Percentiles rank a stretch among this genome's conserved stretches.
phyloP scores from a whole-genome alignment of 2,113 vertebrate species.

The Theropithecus gelada region DNA sequence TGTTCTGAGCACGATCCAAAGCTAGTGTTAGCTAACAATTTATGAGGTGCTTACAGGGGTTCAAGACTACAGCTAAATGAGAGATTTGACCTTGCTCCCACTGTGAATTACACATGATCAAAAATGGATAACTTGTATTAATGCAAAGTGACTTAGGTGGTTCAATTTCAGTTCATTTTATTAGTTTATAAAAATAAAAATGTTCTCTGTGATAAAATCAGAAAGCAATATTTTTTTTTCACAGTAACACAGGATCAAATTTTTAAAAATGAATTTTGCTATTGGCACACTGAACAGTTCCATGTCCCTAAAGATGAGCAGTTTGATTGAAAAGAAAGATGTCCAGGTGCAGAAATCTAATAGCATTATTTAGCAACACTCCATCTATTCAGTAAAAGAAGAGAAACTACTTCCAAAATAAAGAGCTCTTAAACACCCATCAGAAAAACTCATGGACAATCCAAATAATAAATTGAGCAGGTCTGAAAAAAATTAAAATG shows the following conservation, averaged over 20 bases:
- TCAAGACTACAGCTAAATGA: not conserved
- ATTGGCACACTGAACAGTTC: constrained; percentile 19
- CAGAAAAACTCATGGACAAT: not conserved
- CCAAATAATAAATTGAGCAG: not conserved
- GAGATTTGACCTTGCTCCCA: not conserved
- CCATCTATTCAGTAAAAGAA: not conserved
- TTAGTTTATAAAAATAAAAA: constrained; percentile 61
- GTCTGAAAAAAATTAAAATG: not conserved
- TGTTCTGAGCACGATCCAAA: not conserved
- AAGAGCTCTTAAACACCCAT: not conserved
- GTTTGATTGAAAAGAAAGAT: constrained; percentile 39
- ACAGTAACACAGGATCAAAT: not conserved
- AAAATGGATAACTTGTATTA: constrained; percentile 29
- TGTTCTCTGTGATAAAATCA: constrained; percentile 32
- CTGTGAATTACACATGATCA: constrained; percentile 1
- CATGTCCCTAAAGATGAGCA: not conserved
- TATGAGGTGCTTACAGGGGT: constrained; percentile 3
- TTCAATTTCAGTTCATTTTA: constrained; percentile 56
- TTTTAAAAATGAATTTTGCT: constrained; percentile 51
- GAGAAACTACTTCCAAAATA: constrained; percentile 10
- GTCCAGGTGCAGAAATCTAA: not conserved
- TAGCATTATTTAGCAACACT: not conserved
- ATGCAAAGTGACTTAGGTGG: constrained; percentile 47
- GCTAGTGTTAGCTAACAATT: not conserved
- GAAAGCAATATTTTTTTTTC: constrained; percentile 38